These are phyloP conservation scores for Rhagium mordax DNA, from an alignment of 2,888 invertebrate genomes.

Conservation along the genomic window DNA sequence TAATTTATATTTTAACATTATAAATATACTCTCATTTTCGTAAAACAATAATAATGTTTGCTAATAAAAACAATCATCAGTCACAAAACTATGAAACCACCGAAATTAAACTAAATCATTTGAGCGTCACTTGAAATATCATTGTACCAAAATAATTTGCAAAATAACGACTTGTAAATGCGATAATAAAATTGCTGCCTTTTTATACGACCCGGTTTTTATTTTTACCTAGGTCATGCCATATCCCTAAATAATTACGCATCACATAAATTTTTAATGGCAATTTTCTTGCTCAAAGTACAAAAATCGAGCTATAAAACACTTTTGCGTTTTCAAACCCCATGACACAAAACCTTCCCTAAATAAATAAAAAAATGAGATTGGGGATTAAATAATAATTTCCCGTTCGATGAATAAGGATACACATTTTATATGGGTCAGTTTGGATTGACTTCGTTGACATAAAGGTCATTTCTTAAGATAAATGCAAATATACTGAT, in stretches of 20 bases:
- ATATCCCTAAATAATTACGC: not conserved
- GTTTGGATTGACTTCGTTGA: not conserved
- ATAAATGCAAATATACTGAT: not conserved
- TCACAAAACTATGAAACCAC: too few relatives aligned
- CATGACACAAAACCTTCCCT: not conserved
- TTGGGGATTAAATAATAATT: not conserved
- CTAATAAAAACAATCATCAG: too few relatives aligned
- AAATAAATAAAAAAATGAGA: conserved; percentile 1
- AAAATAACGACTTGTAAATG: too few relatives aligned
- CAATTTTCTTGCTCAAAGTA: conserved; percentile 33
- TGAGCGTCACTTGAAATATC: too few relatives aligned
- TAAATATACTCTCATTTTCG: too few relatives aligned
- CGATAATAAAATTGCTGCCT: not conserved
- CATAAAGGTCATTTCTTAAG: not conserved
- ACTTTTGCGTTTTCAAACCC: not conserved
- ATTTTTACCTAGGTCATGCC: not conserved
- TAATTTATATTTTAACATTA: too few relatives aligned
- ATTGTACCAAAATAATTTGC: not conserved
- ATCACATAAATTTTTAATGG: conserved; percentile 1
- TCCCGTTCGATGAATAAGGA: not conserved
- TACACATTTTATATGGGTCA: not conserved
- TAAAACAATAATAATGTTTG: too few relatives aligned
- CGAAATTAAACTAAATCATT: too few relatives aligned
- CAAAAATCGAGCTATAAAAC: conserved; percentile 26
- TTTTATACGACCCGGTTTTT: not conserved